Base-by-base conservation (phyloP, 2,888 invertebrate genomes). In the Andrena camellia region DNA sequence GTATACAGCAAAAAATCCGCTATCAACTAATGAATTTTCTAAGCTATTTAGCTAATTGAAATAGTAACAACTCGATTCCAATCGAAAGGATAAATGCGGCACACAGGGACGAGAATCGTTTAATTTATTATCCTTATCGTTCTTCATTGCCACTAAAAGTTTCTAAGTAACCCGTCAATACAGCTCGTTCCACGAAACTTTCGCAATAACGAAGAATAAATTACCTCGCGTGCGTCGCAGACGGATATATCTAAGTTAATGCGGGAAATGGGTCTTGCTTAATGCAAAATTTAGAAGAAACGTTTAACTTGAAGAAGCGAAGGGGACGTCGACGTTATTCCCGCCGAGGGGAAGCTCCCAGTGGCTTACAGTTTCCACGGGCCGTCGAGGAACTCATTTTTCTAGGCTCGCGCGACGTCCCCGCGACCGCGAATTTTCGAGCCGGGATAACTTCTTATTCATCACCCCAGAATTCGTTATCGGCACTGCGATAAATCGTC, bases 401-500 rank as follows among this genome's bases (percentile, higher is more conserved):
- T 69, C 63, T 42, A 26, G 72, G 7, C 29, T 17, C 29, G 13
- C 2, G 20, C 71, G 52, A 26, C 26, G 2, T 50, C 64, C n/a
- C n/a, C 7, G 33, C 3, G 6, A 66, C 17, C 48, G 48, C 10
- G 26, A 69, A 81, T 73, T 78, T 63, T 73, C 78, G 48, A 73
- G 59, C 59, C 52, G 64, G 42, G 64, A 59, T 73, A 73, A 64
- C 48, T 73, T 54, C 59, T 73, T 78, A 81, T 78, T 73, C 72
- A 63, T 69, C 69, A 54, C 42, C 6, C 3, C 31, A 50, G 57
- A 73, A 73, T 78, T 72, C 78, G 63, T 52, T 72, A 78, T 78
- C 73, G 81, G 73, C 69, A 48, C 66, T 26, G 8, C 52, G 29
- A 78, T 78, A 81, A 81, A 78, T 81, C 63, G 6, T 72, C 13